Evolutionary conservation across 2,888 invertebrate genomes (phyloP).

Genomic region (Tricholauxania praeusta): DNA sequence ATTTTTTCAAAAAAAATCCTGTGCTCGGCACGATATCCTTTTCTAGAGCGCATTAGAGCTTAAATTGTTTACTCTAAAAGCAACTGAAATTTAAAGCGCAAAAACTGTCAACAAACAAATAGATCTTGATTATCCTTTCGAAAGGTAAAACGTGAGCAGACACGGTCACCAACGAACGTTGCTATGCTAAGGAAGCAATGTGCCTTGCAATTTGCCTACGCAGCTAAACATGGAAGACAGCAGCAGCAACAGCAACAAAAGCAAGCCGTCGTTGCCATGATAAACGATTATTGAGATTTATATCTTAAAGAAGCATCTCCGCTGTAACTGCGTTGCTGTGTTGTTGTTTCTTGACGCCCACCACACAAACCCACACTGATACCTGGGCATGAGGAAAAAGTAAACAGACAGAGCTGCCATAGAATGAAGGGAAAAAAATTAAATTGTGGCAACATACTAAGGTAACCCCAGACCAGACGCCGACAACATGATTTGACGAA

Average conservation of each 20-base stretch:
- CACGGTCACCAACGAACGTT: slow-evolving; percentile 19
- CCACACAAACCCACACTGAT: neutral
- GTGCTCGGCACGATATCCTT: neutral
- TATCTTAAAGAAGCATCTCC: slow-evolving; percentile 49
- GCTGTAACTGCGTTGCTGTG: slow-evolving; percentile 53
- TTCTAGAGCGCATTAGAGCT: slow-evolving; percentile 8
- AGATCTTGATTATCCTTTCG: slow-evolving; percentile 57
- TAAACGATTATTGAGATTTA: slow-evolving; percentile 67
- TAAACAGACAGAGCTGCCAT: neutral
- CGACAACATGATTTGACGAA: slow-evolving; percentile 34
- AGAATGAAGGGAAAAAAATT: slow-evolving; percentile 23
- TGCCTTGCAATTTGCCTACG: slow-evolving; percentile 54
- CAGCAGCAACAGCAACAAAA: slow-evolving; percentile 12
- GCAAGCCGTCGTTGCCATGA: slow-evolving; percentile 53
- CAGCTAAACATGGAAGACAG: neutral
- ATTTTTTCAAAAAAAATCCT: no score
- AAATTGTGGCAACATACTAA: slow-evolving; percentile 38
- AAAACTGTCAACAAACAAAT: slow-evolving; percentile 59
- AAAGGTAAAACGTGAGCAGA: slow-evolving; percentile 41
- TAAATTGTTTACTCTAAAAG: slow-evolving; percentile 51
- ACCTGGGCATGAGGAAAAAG: neutral
- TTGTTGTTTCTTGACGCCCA: slow-evolving; percentile 47
- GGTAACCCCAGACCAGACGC: neutral
- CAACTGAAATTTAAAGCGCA: slow-evolving; percentile 50
- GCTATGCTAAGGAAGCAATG: slow-evolving; percentile 30